Evolutionary conservation across 2,113 vertebrate species (phyloP).

Genomic region (Malaclemys terrapin): DNA sequence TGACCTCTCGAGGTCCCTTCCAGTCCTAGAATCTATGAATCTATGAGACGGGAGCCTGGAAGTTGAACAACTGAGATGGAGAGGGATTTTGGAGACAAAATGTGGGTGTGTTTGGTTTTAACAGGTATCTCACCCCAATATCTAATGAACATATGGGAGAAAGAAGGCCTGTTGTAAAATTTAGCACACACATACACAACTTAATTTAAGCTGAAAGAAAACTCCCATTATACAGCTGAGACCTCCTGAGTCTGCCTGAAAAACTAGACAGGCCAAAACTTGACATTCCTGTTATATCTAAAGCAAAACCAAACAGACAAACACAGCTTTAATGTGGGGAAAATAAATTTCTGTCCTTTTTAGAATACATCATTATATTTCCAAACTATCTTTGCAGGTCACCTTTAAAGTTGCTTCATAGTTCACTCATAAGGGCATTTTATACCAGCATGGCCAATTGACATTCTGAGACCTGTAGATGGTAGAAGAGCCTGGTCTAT

Average conservation of each 20-base stretch:
- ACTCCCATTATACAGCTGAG: neutral
- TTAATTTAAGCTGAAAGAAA: no score
- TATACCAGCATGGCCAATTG: fast-evolving
- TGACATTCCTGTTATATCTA: neutral
- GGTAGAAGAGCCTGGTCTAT: neutral
- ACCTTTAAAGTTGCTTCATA: neutral
- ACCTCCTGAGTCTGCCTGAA: neutral
- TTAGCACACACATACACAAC: no score
- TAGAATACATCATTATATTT: neutral
- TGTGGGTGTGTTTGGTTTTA: no score
- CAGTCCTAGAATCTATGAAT: no score
- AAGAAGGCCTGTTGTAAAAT: no score
- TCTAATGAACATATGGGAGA: no score
- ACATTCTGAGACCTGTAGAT: neutral
- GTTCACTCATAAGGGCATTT: neutral
- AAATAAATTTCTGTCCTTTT: neutral
- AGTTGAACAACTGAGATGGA: no score
- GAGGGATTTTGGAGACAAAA: no score
- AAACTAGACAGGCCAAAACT: neutral
- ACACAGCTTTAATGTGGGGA: neutral
- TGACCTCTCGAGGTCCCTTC: no score
- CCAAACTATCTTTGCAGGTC: neutral
- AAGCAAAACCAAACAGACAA: neutral
- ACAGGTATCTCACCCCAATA: no score
- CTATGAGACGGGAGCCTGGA: no score